Base-by-base conservation (phyloP, 2,797 vertebrate species). In the Morus bassanus region DNA sequence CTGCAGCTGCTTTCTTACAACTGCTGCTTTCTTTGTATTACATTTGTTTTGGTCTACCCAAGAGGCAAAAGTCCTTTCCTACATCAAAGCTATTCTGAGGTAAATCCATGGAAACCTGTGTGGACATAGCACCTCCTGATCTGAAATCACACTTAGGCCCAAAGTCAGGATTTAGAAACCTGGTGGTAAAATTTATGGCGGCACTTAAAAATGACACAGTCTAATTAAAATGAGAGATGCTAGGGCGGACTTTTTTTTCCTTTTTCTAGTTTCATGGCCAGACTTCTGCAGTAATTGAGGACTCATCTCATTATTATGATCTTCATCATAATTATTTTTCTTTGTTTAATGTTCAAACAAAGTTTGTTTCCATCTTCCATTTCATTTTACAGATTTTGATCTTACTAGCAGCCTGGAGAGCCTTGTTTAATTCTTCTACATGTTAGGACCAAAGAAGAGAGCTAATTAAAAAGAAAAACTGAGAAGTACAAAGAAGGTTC, bases 321-420 rank as follows among this genome's bases (percentile, higher is more conserved):
- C 76, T 50, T 91, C 81, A 85, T 79, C 22, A 10, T 87, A 93
- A 95, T 96, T 96, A 94, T 92, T 93, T 96, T 93, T 86, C 95
- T 96, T 97, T 98, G 95, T 96, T 97, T 97, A 97, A 96, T 89
- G 89, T 97, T 96, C 90, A 97, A 97, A 96, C 88, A 86, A 95
- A 97, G 89, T 96, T 90, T 18, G 19, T 96, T 97, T 95, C 92
- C 74, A 94, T 80, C 84, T 91, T 92, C 46, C 43, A 59, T 74
- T 89, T 90, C 69, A 64, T 94, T 95, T 97, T 78, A 81, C 74
- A 97, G 94, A 97, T 97, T 94, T 88, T 90, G 76, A 95, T 95
- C 92, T 96, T 94, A n/a, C 84, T 69, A 86, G 83, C 88, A 95
- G 93, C 84, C 91, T 91, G 56, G 60, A 93, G 75, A 97, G 88